Conservation (phyloP, 2,888 invertebrate genomes). For the Abscondita cerata region DNA sequence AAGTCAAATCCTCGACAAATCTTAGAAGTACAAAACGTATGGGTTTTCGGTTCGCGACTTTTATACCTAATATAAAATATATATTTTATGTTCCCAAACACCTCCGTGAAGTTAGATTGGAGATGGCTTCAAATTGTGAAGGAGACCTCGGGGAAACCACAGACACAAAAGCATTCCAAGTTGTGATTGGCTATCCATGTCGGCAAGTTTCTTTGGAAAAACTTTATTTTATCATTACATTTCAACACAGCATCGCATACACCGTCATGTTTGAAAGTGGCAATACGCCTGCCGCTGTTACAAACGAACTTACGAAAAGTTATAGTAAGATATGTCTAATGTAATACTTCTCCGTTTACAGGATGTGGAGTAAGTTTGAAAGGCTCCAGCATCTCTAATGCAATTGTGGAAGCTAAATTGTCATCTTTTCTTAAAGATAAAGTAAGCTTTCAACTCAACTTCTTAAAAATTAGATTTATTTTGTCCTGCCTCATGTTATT, state of each 20-base stretch:
- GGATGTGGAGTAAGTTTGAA: slow-evolving; percentile 39
- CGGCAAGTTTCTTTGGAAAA: slow-evolving; percentile 32
- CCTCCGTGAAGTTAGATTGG: slow-evolving; percentile 33
- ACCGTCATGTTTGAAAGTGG: slow-evolving; percentile 32
- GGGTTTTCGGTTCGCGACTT: slow-evolving; percentile 28
- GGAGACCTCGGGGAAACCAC: slow-evolving; percentile 30
- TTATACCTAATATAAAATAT: slow-evolving; percentile 34
- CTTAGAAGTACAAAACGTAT: slow-evolving; percentile 27
- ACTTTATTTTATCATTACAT: slow-evolving; percentile 44
- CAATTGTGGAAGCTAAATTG: slow-evolving; percentile 34
- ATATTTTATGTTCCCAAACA: slow-evolving; percentile 28
- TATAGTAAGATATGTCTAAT: slow-evolving; percentile 40
- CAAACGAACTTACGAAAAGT: slow-evolving; percentile 41
- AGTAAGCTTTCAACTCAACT: slow-evolving; percentile 24
- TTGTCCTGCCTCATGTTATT: slow-evolving; percentile 7
- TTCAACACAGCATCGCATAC: slow-evolving; percentile 26
- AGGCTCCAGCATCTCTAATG: slow-evolving; percentile 38
- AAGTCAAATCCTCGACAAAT: slow-evolving; percentile 28
- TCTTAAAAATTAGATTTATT: slow-evolving; percentile 19
- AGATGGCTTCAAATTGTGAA: slow-evolving; percentile 23
- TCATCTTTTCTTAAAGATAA: slow-evolving; percentile 21
- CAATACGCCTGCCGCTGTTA: slow-evolving; percentile 38
- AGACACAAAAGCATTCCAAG: slow-evolving; percentile 25
- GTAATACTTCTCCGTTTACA: slow-evolving; percentile 38
- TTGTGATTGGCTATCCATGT: slow-evolving; percentile 40